A percentile compares a stretch with the other conserved stretches of the same genome.
phyloP scores from a whole-genome alignment of 2,113 vertebrate species.

The Odobenus rosmarus region DNA sequence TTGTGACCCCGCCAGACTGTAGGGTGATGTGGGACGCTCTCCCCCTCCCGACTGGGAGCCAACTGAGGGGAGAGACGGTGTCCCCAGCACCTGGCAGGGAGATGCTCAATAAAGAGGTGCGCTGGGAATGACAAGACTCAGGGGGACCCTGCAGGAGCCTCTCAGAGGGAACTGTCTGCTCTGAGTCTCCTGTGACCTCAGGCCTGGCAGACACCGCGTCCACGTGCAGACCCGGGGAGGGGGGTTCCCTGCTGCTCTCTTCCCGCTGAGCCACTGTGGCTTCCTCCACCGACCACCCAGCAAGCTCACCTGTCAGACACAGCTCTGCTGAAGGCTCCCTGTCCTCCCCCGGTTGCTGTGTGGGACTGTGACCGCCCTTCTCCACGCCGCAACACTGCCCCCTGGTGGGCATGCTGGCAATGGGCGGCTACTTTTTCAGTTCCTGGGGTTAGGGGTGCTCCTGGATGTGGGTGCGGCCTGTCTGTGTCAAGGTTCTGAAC shows the following conservation, averaged over 20 bases:
- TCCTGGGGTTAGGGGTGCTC: not conserved
- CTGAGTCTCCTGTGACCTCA: not conserved
- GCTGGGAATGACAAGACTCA: not conserved
- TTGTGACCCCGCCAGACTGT: accelerated
- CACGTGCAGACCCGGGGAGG: not conserved
- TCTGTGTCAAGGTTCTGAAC: not conserved
- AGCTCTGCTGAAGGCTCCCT: not conserved
- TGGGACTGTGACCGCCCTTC: not conserved
- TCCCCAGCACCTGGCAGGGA: not conserved
- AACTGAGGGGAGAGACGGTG: accelerated
- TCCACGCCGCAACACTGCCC: not conserved
- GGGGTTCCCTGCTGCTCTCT: not conserved
- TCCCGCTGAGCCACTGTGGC: too few species aligned
- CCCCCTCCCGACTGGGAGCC: not conserved
- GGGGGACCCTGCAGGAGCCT: accelerated
- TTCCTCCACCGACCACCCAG: not conserved
- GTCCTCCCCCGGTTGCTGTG: not conserved
- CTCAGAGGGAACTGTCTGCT: not conserved
- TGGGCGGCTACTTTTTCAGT: not conserved
- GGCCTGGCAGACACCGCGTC: not conserved
- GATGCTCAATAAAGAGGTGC: not conserved
- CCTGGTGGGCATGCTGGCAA: not conserved
- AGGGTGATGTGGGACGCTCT: not conserved
- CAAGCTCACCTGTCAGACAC: not conserved
- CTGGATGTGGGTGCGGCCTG: not conserved